Percentiles rank a stretch among this genome's conserved stretches.
Conservation (phyloP, 2,113 vertebrate genomes). For the Paraplagusia blochii region DNA sequence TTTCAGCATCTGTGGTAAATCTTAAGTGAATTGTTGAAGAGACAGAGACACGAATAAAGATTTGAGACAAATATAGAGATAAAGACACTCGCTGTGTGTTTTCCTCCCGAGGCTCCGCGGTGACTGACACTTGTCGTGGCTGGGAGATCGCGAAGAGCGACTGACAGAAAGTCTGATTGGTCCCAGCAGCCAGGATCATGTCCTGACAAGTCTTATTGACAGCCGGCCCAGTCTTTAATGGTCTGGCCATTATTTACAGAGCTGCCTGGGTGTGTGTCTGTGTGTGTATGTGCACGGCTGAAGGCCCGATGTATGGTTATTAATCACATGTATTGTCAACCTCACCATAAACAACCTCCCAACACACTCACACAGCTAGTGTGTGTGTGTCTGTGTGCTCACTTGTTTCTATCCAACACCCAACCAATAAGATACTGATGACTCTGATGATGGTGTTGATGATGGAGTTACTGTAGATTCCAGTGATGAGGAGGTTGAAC, state of each 20-base stretch:
- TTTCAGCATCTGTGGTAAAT: conserved; percentile 6
- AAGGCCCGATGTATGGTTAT: conserved; percentile 57
- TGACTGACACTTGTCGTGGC: conserved; percentile 28
- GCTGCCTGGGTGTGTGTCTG: conserved; percentile 2
- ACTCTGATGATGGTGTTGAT: conserved; percentile 34
- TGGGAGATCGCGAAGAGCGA: conserved; percentile 43
- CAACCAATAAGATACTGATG: conserved; percentile 33
- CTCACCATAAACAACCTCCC: conserved; percentile 11
- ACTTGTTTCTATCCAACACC: conserved; percentile 30
- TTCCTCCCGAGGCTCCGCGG: conserved; percentile 12
- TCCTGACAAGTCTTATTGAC: conserved; percentile 72
- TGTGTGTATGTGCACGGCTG: conserved; percentile 31
- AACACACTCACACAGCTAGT: neutral
- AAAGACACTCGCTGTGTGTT: conserved; percentile 22
- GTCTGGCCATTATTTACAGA: conserved; percentile 63
- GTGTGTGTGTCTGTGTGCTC: too few species aligned
- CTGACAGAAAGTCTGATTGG: conserved; percentile 71
- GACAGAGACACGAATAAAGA: conserved; percentile 19
- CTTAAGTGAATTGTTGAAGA: conserved; percentile 5
- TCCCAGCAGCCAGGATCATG: conserved; percentile 69
- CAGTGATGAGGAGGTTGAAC: conserved; percentile 2
- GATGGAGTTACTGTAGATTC: conserved; percentile 32
- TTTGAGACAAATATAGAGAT: conserved; percentile 24
- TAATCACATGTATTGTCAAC: conserved; percentile 69
- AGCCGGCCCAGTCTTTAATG: conserved; percentile 62